Evolutionary conservation across 2,888 invertebrate species (phyloP), one percentile per base, ranked within the genome.

Genomic region (Tiliacea citrago): DNA sequence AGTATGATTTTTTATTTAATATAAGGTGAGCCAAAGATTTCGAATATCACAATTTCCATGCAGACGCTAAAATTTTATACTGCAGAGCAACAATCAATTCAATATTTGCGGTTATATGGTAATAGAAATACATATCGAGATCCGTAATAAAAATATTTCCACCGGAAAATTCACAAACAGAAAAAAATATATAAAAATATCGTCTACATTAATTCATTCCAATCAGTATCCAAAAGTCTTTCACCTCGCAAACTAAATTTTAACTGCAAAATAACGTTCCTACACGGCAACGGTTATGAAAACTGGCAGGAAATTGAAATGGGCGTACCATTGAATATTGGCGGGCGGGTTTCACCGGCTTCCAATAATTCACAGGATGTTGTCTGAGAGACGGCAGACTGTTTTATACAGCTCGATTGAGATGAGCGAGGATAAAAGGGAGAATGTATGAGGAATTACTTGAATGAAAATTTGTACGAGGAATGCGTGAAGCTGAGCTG

Each of bases 291-390:
- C 82, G 89, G 88, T 89, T 90, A 90, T 91, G 92, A 93, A 92
- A 93, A 92, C 93, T 89, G 91, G 79, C 94, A 94, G 95, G 95
- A 96, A 95, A 96, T 96, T 95, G 94, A 91, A 95, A 94, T 95
- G 94, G 95, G 95, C 95, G 95, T 92, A 86, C 87, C 93, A 86
- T 85, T 90, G 92, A 91, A 94, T 93, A 93, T 93, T 92, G 93
- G 90, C 92, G 89, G 91, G 92, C 92, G 92, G 91, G 88, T 85
- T 85, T 86, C 85, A 86, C 77, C 91, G 89, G 92, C 90, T 90
- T 83, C 91, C 93, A 90, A 92, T 95, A 93, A 94, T 92, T 93
- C 79, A 81, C 92, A 93, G 93, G 94, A 94, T 94, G 93, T 93
- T 92, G 91, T 90, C 90, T 91, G 89, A 90, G 82, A 84, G 77